A percentile compares a stretch with the other conserved stretches of the same genome.
phyloP scores from a whole-genome alignment of 1,140 invertebrate genomes.

The Drosophila melanica region DNA sequence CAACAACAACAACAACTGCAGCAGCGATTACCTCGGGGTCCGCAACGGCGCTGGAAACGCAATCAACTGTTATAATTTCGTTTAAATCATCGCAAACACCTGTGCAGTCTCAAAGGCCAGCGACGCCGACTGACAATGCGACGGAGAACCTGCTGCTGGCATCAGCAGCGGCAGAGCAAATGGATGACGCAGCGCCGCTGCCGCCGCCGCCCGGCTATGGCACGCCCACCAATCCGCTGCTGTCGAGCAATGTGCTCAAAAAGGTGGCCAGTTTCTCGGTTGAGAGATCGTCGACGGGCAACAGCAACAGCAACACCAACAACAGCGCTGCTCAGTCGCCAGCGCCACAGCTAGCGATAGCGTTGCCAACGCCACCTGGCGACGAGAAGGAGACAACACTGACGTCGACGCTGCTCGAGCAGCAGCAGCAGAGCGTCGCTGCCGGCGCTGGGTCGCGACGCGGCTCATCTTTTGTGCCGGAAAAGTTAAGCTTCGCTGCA shows the following conservation, averaged over 20 bases:
- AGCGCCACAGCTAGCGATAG: constrained; percentile 6
- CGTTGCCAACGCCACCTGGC: constrained; percentile 8
- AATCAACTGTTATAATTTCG: constrained; percentile 84
- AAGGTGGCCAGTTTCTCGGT: constrained; percentile 93
- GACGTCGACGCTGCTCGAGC: constrained; percentile 46
- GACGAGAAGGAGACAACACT: constrained; percentile 57
- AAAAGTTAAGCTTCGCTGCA: constrained; percentile 92
- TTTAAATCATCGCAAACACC: constrained; percentile 84
- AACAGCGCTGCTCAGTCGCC: constrained; percentile 27
- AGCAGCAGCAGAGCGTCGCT: constrained; percentile 43
- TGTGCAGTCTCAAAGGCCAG: constrained; percentile 75
- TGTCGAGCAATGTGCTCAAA: constrained; percentile 88
- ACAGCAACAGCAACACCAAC: constrained; percentile 31
- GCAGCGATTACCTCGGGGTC: constrained; percentile 26
- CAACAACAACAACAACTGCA: constrained; percentile 16
- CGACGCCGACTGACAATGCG: constrained; percentile 46
- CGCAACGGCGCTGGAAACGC: constrained; percentile 70
- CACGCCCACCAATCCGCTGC: constrained; percentile 84
- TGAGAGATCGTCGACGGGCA: constrained; percentile 85
- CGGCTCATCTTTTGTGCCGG: constrained; percentile 90
- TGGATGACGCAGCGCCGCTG: constrained; percentile 49
- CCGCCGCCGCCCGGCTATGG: constrained; percentile 65
- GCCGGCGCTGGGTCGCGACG: constrained; percentile 80
- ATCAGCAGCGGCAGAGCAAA: not conserved
- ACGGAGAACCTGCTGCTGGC: not conserved